These are phyloP conservation scores for Eudyptes chrysolophus DNA, from an alignment of 2,113 vertebrate genomes.

Conservation along the genomic window DNA sequence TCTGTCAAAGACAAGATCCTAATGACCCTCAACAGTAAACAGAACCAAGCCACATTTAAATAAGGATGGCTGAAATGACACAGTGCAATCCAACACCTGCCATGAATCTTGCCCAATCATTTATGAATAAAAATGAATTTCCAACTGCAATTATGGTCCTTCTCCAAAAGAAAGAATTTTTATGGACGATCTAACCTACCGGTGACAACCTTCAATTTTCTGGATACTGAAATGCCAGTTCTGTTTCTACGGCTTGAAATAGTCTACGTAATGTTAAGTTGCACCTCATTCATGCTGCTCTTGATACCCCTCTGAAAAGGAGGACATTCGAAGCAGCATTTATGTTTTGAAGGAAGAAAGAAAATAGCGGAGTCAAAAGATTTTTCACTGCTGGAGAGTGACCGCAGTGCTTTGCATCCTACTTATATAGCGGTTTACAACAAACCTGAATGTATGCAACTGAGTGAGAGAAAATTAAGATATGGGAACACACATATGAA, in stretches of 20 bases:
- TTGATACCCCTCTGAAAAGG: neutral
- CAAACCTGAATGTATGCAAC: neutral
- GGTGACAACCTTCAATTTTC: neutral
- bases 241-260: neutral
- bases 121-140: neutral
- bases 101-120: neutral
- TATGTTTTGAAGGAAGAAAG: neutral
- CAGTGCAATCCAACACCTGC: neutral
- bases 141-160: neutral
- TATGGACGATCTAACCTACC: neutral
- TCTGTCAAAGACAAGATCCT: neutral
- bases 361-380: neutral
- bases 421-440: neutral
- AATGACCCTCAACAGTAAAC: neutral
- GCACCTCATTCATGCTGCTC: neutral
- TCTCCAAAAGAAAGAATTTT: neutral
- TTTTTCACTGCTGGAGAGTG: neutral
- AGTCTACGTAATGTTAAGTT: neutral
- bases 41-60: neutral
- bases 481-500: neutral
- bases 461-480: neutral
- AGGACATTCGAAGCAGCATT: neutral
- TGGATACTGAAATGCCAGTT: neutral
- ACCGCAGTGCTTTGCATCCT: neutral
- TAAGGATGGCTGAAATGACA: neutral